phyloP scores from a whole-genome alignment of 2,888 invertebrate genomes.

The Cecidostiba fungosa region DNA sequence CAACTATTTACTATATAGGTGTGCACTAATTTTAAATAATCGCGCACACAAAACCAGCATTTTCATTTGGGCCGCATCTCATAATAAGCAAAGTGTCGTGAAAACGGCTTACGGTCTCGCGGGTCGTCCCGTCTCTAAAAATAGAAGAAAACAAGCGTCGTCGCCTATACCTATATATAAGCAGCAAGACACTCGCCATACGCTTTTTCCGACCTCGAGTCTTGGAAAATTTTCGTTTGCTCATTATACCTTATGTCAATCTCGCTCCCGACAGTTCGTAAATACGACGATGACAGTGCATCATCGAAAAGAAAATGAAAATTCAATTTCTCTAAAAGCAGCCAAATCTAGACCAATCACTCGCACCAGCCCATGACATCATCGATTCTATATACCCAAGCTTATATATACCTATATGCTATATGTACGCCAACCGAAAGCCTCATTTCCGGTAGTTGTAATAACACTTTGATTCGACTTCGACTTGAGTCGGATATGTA shows the following conservation, averaged over 20 bases:
- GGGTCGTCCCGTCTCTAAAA: constrained; percentile 48
- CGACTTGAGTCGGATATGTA: not conserved
- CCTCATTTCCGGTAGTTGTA: not conserved
- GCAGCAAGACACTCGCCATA: no score
- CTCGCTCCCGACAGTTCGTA: not conserved
- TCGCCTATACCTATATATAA: no score
- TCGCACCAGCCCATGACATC: not conserved
- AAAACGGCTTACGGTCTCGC: constrained; percentile 36
- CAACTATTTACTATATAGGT: no score
- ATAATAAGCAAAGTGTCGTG: constrained; percentile 45
- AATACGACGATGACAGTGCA: not conserved
- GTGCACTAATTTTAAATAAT: no score
- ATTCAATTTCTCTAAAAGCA: not conserved
- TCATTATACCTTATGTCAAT: not conserved
- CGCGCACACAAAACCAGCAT: not conserved
- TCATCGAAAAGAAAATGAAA: no score
- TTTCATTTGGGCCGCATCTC: not conserved
- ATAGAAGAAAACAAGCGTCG: constrained; percentile 50
- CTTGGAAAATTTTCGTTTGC: not conserved
- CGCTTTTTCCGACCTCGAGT: not conserved
- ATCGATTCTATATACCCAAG: not conserved
- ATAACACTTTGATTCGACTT: not conserved
- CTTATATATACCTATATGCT: no score
- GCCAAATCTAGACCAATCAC: not conserved
- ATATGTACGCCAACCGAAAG: not conserved